A percentile compares a stretch with the other conserved stretches of the same genome.
Evolutionary conservation across 2,113 vertebrate species (phyloP).

Genomic region (Telmatochromis sp.): DNA sequence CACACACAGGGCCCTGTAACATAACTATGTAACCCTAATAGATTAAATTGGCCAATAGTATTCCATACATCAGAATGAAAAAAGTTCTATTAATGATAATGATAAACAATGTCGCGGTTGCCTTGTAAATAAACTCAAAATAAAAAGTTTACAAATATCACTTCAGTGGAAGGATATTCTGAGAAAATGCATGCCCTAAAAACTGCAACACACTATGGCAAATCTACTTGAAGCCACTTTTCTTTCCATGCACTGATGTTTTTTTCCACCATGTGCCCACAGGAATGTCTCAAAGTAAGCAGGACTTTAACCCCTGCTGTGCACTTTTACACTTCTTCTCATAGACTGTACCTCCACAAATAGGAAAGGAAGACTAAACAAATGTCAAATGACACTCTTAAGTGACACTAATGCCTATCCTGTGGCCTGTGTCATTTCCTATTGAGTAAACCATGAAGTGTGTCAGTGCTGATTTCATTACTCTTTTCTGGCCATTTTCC

Average conservation of each 20-base stretch:
- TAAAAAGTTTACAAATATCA: neutral
- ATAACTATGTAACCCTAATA: neutral
- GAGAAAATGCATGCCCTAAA: neutral
- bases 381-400: neutral
- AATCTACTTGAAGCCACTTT: neutral
- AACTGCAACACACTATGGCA: neutral
- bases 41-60: neutral
- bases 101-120: neutral
- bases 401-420: neutral
- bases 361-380: neutral
- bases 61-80: neutral
- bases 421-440: conserved; percentile 13
- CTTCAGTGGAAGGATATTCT: neutral
- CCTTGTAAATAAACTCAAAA: neutral
- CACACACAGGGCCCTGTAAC: neutral
- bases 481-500: neutral
- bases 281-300: conserved; percentile 48
- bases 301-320: conserved; percentile 8
- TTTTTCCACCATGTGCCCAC: conserved; percentile 6
- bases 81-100: neutral
- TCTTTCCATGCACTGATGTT: neutral
- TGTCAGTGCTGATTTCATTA: conserved; percentile 9
- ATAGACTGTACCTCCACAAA: neutral
- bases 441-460: neutral
- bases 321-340: neutral